Conservation (phyloP, 2,797 vertebrate genomes). For the Phalanger gymnotis region DNA sequence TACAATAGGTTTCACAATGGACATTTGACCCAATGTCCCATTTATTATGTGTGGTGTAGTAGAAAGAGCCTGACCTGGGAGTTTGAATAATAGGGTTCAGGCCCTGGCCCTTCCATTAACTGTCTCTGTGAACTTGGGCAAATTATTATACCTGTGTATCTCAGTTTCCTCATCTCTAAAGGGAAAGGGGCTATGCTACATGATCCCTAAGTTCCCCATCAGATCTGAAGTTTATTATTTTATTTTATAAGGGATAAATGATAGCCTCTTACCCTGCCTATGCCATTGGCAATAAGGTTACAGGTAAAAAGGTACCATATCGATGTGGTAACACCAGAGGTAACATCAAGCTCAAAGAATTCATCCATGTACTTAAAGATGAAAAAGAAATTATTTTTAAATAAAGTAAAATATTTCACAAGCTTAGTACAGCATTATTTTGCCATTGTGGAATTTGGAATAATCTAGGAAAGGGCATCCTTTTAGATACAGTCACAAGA, state of each 20-base stretch:
- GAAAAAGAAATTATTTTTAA: neutral
- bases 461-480: neutral
- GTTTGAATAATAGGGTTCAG: neutral
- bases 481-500: neutral
- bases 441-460: neutral
- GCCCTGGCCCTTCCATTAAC: neutral
- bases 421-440: neutral
- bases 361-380: neutral
- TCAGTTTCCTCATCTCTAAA: neutral
- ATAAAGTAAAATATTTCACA: neutral
- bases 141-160: neutral
- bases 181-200: neutral
- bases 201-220: neutral
- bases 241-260: neutral
- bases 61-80: neutral
- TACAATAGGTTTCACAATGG: neutral
- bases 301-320: neutral
- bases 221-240: neutral
- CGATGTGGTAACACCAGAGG: neutral
- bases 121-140: neutral
- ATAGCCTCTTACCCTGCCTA: neutral
- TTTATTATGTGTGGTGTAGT: neutral
- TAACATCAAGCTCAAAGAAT: neutral
- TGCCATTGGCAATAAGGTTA: neutral
- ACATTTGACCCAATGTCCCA: neutral